phyloP scores from a whole-genome alignment of 2,888 invertebrate genomes.

The Coremacera marginata region DNA sequence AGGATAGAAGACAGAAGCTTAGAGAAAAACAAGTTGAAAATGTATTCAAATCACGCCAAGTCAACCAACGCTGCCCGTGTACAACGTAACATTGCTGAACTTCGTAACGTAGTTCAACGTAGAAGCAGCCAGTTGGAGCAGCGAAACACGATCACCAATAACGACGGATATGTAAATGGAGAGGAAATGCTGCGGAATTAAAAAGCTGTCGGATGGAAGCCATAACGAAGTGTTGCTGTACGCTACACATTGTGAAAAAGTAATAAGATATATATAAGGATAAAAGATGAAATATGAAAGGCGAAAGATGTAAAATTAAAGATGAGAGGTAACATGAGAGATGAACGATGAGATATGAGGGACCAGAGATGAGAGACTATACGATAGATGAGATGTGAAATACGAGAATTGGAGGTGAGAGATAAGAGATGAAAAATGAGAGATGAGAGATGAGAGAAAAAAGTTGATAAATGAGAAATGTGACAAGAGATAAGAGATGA shows the following conservation, averaged over 20 bases:
- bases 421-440: background rate
- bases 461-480: background rate
- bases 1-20: background rate
- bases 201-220: too few relatives aligned
- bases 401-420: background rate
- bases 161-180: too few relatives aligned
- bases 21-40: conserved; percentile 5
- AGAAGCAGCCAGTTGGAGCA: background rate
- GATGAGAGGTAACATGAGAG: background rate
- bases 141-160: background rate
- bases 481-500: background rate
- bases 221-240: too few relatives aligned
- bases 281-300: background rate
- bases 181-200: too few relatives aligned
- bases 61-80: background rate
- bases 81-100: conserved; percentile 5
- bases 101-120: background rate
- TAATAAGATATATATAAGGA: background rate
- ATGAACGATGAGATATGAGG: background rate
- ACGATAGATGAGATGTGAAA: background rate
- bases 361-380: background rate
- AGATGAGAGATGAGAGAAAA: background rate
- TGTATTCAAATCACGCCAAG: conserved; percentile 18
- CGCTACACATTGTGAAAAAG: too few relatives aligned
- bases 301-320: background rate